Evolutionary conservation across 2,113 vertebrate genomes (phyloP).

Genomic region (Azemiops feae): DNA sequence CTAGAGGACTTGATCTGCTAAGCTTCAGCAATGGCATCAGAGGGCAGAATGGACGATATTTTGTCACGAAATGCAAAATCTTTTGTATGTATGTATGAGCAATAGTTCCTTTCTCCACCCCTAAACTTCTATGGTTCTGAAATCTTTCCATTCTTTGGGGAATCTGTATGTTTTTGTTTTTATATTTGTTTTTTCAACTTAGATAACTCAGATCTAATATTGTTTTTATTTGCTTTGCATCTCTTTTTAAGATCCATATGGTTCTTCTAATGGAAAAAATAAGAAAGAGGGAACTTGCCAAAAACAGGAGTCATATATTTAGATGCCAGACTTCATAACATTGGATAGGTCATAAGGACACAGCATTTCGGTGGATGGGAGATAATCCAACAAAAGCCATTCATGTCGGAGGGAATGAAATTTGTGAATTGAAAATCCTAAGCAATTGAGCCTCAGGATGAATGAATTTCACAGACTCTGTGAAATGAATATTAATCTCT

Average conservation of each 20-base stretch:
- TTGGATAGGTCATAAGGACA: not conserved
- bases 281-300: not conserved
- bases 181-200: not conserved
- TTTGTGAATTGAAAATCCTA: slow-evolving; percentile 33
- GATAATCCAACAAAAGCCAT: slow-evolving; percentile 20
- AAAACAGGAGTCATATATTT: not conserved
- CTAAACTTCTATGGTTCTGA: not conserved
- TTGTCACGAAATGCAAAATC: not conserved
- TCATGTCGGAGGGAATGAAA: slow-evolving; percentile 17
- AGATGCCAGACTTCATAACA: not conserved
- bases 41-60: not conserved
- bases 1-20: not conserved
- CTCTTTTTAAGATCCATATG: not conserved
- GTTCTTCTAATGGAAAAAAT: not conserved
- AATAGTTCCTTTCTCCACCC: not conserved
- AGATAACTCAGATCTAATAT: not conserved
- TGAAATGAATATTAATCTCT: slow-evolving; percentile 21
- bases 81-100: not conserved
- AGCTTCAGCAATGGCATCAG: not conserved
- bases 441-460: slow-evolving; percentile 27
- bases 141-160: not conserved
- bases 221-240: not conserved
- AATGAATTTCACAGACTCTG: slow-evolving; percentile 14
- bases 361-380: not conserved
- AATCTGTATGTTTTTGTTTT: not conserved